These are phyloP conservation scores for Cyprinodon diabolis DNA, from an alignment of 2,797 vertebrate species.

Conservation along the genomic window DNA sequence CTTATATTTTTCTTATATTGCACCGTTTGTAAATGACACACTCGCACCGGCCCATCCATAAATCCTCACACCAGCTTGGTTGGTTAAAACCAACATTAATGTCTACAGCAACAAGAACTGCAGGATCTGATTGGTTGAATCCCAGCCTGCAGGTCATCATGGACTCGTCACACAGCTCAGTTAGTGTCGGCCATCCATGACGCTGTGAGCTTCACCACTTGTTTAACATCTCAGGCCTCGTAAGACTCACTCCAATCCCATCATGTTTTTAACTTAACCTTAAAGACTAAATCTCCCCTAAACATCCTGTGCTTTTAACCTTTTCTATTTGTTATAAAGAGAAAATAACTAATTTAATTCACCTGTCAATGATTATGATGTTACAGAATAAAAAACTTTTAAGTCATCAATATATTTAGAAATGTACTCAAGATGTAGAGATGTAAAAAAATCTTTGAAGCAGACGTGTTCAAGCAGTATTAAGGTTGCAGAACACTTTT, in stretches of 20 bases:
- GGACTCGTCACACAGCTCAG: background rate
- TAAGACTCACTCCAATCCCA: background rate
- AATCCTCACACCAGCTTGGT: background rate
- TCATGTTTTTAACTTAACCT: background rate
- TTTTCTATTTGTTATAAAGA: background rate
- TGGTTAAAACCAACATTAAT: background rate
- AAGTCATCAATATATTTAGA: background rate
- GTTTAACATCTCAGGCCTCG: background rate
- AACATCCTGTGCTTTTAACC: background rate
- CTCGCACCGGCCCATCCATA: background rate
- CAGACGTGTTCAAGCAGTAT: background rate
- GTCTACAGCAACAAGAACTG: background rate
- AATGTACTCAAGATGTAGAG: background rate
- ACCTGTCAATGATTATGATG: background rate
- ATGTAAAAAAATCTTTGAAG: background rate
- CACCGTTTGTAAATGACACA: background rate
- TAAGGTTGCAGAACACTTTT: background rate
- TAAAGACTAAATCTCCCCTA: background rate
- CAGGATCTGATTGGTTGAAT: background rate
- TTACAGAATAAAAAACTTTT: background rate
- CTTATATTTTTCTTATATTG: background rate
- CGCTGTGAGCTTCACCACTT: background rate
- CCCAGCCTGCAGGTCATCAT: background rate
- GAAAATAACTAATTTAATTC: background rate
- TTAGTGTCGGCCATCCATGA: background rate